These are phyloP conservation scores for Neoaliturus tenellus DNA, from an alignment of 2,888 invertebrate genomes.

Conservation along the genomic window DNA sequence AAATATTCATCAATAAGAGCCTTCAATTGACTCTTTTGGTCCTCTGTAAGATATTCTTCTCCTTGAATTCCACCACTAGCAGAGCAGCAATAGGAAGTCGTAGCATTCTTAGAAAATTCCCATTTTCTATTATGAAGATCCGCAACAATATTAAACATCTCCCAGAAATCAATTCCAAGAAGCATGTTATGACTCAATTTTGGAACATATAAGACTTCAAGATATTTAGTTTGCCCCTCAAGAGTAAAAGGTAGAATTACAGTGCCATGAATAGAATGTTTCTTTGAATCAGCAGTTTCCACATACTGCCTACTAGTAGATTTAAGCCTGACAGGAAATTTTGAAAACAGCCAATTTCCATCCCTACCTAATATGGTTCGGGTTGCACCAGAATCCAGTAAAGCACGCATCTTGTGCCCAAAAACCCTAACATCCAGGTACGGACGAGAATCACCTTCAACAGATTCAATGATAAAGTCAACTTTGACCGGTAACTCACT, in stretches of 20 bases:
- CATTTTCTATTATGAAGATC: not conserved
- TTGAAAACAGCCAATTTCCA: not conserved
- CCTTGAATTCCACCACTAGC: not conserved
- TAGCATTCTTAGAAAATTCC: not conserved
- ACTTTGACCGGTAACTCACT: too few species aligned
- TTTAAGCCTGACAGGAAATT: not conserved
- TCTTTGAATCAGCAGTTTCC: not conserved
- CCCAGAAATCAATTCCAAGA: not conserved
- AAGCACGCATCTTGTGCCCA: not conserved
- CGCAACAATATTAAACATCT: not conserved
- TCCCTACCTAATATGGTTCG: not conserved
- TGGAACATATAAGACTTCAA: not conserved
- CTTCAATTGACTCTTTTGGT: not conserved
- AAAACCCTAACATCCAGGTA: constrained; percentile 1
- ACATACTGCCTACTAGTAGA: not conserved
- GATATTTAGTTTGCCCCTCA: not conserved
- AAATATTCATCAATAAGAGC: not conserved
- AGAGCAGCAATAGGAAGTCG: not conserved
- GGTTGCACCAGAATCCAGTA: not conserved
- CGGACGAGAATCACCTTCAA: not conserved
- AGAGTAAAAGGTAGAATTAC: not conserved
- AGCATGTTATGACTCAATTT: not conserved
- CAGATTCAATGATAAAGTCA: not conserved
- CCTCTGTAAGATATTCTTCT: not conserved
- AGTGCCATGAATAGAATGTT: not conserved